A percentile compares a stretch with the other conserved stretches of the same genome.
phyloP scores from a whole-genome alignment of 2,797 vertebrate species.

The Sciurus vulgaris region DNA sequence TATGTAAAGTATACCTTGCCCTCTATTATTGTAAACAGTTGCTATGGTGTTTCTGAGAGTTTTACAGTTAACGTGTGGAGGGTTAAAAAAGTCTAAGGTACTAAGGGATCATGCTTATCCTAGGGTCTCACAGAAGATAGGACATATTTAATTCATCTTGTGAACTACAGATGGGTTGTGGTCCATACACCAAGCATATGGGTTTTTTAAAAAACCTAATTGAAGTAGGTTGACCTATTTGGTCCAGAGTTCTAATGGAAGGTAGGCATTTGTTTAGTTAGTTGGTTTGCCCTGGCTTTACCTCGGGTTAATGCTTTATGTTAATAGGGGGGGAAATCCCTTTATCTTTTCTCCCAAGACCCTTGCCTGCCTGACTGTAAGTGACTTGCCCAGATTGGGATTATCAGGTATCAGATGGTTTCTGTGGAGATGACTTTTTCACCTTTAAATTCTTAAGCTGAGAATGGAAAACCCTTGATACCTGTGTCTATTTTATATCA shows the following conservation, averaged over 20 bases:
- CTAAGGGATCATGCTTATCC: conserved; percentile 33
- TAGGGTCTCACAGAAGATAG: conserved; percentile 28
- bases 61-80: conserved; percentile 51
- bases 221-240: conserved; percentile 29
- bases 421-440: conserved; percentile 56
- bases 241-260: conserved; percentile 57
- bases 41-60: conserved; percentile 60
- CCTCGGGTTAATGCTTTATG: conserved; percentile 50
- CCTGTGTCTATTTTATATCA: conserved; percentile 76
- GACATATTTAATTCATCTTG: conserved; percentile 34
- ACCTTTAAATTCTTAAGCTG: conserved; percentile 70
- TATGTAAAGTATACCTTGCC: conserved; percentile 59
- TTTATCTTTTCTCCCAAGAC: conserved; percentile 21
- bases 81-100: not conserved
- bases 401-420: not conserved
- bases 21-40: conserved; percentile 57
- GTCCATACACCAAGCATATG: conserved; percentile 12
- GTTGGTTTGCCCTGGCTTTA: conserved; percentile 55
- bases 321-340: conserved; percentile 36
- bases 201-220: not conserved
- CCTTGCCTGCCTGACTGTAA: conserved; percentile 43
- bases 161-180: conserved; percentile 42
- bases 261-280: conserved; percentile 10
- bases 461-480: conserved; percentile 60
- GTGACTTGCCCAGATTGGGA: conserved; percentile 10